phyloP scores from a whole-genome alignment of 2,888 invertebrate genomes.

The Drosophila atripex region DNA sequence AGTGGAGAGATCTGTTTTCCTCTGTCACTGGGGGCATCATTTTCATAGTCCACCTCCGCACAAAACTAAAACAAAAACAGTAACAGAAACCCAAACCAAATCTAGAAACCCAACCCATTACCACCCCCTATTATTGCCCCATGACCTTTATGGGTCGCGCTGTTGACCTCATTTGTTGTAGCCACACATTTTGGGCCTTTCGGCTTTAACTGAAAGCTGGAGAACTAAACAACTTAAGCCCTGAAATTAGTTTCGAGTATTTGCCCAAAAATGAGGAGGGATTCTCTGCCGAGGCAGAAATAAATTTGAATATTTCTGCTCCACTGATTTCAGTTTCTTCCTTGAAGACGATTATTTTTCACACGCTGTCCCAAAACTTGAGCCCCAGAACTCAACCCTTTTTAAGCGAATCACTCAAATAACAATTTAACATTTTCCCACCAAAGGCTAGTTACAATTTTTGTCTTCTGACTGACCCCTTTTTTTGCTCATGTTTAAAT shows the following conservation, averaged over 20 bases:
- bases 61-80: background rate
- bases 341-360: conserved; percentile 14
- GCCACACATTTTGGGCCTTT: conserved; percentile 6
- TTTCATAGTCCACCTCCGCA: conserved; percentile 16
- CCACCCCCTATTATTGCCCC: conserved; percentile 54
- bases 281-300: conserved; percentile 3
- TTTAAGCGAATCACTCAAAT: conserved; percentile 11
- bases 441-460: background rate
- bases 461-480: conserved; percentile 2
- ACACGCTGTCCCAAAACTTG: conserved; percentile 25
- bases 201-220: background rate
- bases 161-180: conserved; percentile 70
- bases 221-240: conserved; percentile 52
- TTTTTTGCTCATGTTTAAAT: conserved; percentile 1
- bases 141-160: conserved; percentile 68
- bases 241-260: conserved; percentile 67
- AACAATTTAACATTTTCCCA: conserved; percentile 30
- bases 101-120: background rate
- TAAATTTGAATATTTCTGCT: conserved; percentile 32
- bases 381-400: conserved; percentile 25
- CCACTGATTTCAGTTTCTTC: conserved; percentile 2
- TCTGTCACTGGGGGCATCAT: conserved; percentile 35
- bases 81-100: background rate
- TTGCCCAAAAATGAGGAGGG: conserved; percentile 51
- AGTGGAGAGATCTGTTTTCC: conserved; percentile 19